Evolutionary conservation across 2,113 vertebrate species (phyloP).

Genomic region (Electrona antarctica): DNA sequence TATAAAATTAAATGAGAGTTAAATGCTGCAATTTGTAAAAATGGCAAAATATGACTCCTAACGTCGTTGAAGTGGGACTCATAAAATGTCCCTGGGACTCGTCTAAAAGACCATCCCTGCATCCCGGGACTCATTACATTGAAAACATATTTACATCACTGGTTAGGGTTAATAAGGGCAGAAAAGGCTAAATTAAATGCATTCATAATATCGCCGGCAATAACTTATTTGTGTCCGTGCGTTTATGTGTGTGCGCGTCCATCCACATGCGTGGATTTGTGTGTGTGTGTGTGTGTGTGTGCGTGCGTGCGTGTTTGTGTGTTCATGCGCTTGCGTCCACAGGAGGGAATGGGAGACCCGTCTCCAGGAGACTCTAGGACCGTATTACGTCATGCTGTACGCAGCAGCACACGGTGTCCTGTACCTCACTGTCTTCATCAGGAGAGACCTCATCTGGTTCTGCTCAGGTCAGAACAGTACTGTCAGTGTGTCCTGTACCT

Average conservation of each 20-base stretch:
- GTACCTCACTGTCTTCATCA: constrained; percentile 88
- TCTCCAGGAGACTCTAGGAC: constrained; percentile 93
- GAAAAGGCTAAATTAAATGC: no score
- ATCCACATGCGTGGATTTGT: background rate
- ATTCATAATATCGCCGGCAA: no score
- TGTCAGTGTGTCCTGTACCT: no score
- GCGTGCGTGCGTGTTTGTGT: constrained; percentile 6
- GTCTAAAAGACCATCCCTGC: no score
- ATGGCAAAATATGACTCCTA: no score
- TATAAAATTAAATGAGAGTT: no score
- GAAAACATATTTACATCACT: no score
- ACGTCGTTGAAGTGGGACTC: no score
- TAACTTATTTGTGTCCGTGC: background rate
- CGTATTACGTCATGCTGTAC: constrained; percentile 91
- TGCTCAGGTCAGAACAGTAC: constrained; percentile 91
- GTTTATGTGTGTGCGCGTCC: background rate
- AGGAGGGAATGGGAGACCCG: constrained; percentile 96
- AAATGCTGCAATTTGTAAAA: no score
- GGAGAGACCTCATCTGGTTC: constrained; percentile 98
- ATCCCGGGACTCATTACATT: no score
- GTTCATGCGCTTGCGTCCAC: constrained; percentile 15
- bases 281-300: background rate
- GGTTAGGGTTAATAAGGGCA: no score
- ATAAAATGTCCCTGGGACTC: no score
- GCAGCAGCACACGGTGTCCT: constrained; percentile 90